Evolutionary conservation across 1,140 invertebrate genomes (phyloP), one percentile per base, ranked within the genome.

Genomic region (Diachasmimorpha longicaudata): DNA sequence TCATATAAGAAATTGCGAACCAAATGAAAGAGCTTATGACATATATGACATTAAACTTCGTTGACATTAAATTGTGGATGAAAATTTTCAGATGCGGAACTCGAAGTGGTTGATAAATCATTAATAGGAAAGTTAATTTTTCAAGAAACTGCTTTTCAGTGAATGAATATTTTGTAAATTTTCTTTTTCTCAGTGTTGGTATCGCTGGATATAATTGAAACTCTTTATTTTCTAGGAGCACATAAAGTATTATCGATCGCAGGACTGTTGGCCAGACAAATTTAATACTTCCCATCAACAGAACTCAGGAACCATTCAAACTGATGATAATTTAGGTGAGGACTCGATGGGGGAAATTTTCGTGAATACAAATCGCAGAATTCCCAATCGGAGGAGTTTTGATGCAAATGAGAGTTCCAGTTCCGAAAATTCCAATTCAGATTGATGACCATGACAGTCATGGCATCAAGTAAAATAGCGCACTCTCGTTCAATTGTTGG

Each of bases 191-290:
- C 55, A 46, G n/a, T 77, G 66, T 23, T 73, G n/a, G 21, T 25
- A 55, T 69, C 25, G 52, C n/a, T 46, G 21, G 46, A 21, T 76
- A 71, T 25, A 48, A 6, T 25, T 48, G 10, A 14, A n/a, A 55
- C 23, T 70, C 74, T 71, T 69, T 80, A 11, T 72, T 75, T 78
- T 77, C 63, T 52, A 88, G 85, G 78, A 96, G 52, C 94, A 97
- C 77, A 94, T 97, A 25, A 94, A 93, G 85, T 93, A 93, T 86
- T 95, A 94, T 75, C 93, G 93, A 83, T 90, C 93, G 66, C 91
- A 95, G 77, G 93, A 93, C 72, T 87, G 93, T 58, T 97, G 96
- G 96, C 94, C 94, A 0, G 84, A 89, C 42, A 88, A 91, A 69
- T 94, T 94, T 72, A 78, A 84, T 80, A 78, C 85, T 11, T 82